Conservation (phyloP, 2,797 vertebrate species). For the Leptoclinus maculatus region DNA sequence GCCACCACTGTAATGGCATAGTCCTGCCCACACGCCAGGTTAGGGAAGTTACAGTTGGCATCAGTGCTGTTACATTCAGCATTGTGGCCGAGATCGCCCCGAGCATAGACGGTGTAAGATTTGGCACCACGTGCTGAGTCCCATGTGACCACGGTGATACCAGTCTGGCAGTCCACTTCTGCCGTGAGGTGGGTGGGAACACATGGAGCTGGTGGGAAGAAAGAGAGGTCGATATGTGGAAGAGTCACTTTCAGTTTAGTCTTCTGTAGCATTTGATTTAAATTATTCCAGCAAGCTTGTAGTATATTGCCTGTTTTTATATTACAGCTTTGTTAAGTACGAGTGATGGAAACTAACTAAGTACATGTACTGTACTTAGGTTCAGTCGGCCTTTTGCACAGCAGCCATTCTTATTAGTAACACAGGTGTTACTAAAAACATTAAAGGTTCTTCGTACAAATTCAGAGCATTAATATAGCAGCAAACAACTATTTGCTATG, state of each 20-base stretch:
- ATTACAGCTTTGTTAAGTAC: background rate
- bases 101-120: constrained; percentile 71
- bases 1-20: constrained; percentile 80
- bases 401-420: too few relatives aligned
- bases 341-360: background rate
- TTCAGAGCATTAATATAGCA: too few relatives aligned
- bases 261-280: background rate
- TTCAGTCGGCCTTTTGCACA: too few relatives aligned
- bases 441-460: too few relatives aligned
- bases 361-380: too few relatives aligned
- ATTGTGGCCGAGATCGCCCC: constrained; percentile 56
- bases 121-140: constrained; percentile 69
- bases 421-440: too few relatives aligned
- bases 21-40: constrained; percentile 81
- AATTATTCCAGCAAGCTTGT: background rate
- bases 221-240: background rate
- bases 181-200: constrained; percentile 68
- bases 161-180: constrained; percentile 64
- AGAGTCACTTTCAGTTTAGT: background rate
- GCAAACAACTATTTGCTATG: too few relatives aligned
- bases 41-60: constrained; percentile 69
- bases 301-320: background rate
- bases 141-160: constrained; percentile 77
- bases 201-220: constrained; percentile 79
- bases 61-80: constrained; percentile 55